A percentile compares a stretch with the other conserved stretches of the same genome.
These are phyloP conservation scores for Rhagophthalmus giganteus DNA, from an alignment of 2,888 invertebrate genomes.

Conservation along the genomic window DNA sequence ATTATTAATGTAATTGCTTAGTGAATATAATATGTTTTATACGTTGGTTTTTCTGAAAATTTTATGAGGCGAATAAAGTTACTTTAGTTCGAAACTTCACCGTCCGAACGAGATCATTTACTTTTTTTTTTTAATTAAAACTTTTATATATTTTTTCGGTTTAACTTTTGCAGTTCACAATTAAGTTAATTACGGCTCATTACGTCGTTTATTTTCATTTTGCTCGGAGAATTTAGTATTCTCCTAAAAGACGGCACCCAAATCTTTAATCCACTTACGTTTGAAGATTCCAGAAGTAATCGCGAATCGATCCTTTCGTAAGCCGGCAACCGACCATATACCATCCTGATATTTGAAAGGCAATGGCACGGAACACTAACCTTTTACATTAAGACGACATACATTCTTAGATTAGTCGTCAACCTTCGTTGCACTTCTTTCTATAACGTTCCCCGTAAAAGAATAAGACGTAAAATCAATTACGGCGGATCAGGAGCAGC, in stretches of 20 bases:
- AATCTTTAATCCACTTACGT: no score
- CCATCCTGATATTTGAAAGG: slow-evolving; percentile 21
- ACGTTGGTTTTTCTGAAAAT: no score
- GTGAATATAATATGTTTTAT: not conserved
- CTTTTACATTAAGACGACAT: no score
- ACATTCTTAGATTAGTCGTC: slow-evolving; percentile 10
- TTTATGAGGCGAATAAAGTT: not conserved
- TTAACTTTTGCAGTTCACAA: not conserved
- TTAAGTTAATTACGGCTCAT: not conserved
- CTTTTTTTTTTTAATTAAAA: not conserved
- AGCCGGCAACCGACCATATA: slow-evolving; percentile 13
- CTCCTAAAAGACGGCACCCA: no score
- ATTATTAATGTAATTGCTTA: not conserved
- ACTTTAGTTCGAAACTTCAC: not conserved
- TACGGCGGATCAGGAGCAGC: not conserved
- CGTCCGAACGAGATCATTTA: not conserved
- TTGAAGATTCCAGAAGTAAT: no score
- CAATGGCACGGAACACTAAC: slow-evolving; percentile 24
- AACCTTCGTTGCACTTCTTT: slow-evolving; percentile 4
- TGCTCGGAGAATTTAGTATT: no score
- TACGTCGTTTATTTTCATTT: no score
- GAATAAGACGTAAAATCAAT: slow-evolving; percentile 4
- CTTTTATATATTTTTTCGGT: not conserved
- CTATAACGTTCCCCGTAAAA: not conserved
- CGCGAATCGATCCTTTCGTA: slow-evolving; percentile 1